A percentile compares a stretch with the other conserved stretches of the same genome.
Evolutionary conservation across 2,797 vertebrate genomes (phyloP).

Genomic region (Tauraco hartlaubi): DNA sequence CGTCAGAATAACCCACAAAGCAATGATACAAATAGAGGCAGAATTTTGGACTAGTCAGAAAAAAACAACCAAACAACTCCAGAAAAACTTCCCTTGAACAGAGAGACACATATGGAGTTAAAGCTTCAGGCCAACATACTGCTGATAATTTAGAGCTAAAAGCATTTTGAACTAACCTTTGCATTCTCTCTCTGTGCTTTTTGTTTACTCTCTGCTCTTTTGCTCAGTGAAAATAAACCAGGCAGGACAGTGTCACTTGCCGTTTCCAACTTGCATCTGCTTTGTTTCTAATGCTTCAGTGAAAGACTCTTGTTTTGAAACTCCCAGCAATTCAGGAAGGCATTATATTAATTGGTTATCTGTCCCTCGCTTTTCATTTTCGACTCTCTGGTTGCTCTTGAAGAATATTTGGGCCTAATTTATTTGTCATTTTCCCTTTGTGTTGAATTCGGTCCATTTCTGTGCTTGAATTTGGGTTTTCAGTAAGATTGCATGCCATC

Average conservation of each 20-base stretch:
- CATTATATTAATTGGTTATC: neutral
- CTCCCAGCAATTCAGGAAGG: neutral
- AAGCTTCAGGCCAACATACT: neutral
- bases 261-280: neutral
- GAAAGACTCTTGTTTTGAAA: neutral
- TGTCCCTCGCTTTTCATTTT: neutral
- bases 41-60: neutral
- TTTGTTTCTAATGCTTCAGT: neutral
- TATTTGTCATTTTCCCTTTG: neutral
- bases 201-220: slow-evolving; percentile 6
- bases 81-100: neutral
- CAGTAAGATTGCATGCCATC: neutral
- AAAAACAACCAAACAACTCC: neutral
- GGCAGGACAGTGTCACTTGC: neutral
- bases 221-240: neutral
- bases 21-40: neutral
- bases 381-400: neutral
- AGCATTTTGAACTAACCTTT: slow-evolving; percentile 8
- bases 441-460: neutral
- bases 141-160: neutral
- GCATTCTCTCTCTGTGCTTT: neutral
- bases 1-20: neutral
- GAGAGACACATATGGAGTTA: neutral
- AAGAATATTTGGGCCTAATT: neutral
- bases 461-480: neutral